These are phyloP conservation scores for Rallus crepitans DNA, from an alignment of 2,797 vertebrate genomes.

Conservation along the genomic window DNA sequence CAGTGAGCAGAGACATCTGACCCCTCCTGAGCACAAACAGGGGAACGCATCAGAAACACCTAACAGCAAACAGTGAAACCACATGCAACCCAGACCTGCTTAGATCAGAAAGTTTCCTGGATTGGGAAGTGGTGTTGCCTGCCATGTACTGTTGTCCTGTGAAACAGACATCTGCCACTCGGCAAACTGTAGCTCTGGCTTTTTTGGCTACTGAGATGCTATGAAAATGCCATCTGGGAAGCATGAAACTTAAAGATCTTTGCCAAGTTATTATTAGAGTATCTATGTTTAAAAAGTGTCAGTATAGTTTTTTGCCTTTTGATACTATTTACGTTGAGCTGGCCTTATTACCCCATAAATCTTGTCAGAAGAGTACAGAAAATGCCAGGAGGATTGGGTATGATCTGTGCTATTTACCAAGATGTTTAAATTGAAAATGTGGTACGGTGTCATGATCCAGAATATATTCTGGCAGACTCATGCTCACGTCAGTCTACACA, in stretches of 20 bases:
- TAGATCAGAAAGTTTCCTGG: background rate
- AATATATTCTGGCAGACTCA: background rate
- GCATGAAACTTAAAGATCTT: background rate
- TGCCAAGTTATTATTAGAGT: conserved; percentile 20
- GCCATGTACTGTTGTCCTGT: background rate
- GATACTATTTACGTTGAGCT: background rate
- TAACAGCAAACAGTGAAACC: background rate
- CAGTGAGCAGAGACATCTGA: background rate
- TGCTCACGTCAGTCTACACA: background rate
- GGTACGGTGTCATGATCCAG: background rate
- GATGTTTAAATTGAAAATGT: background rate
- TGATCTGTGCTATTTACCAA: background rate
- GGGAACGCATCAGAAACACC: background rate
- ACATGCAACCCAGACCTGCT: background rate
- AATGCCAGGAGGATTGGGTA: background rate
- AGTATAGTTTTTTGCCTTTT: background rate
- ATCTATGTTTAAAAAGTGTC: background rate
- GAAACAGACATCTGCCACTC: background rate
- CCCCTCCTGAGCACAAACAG: background rate
- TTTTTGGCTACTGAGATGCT: background rate
- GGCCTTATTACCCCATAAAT: background rate
- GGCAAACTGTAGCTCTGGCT: background rate
- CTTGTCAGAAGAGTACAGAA: background rate
- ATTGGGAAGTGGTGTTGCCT: background rate
- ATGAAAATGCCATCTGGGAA: conserved; percentile 19